phyloP scores from a whole-genome alignment of 2,113 vertebrate species.

The Brachyhypopomus occidentalis region DNA sequence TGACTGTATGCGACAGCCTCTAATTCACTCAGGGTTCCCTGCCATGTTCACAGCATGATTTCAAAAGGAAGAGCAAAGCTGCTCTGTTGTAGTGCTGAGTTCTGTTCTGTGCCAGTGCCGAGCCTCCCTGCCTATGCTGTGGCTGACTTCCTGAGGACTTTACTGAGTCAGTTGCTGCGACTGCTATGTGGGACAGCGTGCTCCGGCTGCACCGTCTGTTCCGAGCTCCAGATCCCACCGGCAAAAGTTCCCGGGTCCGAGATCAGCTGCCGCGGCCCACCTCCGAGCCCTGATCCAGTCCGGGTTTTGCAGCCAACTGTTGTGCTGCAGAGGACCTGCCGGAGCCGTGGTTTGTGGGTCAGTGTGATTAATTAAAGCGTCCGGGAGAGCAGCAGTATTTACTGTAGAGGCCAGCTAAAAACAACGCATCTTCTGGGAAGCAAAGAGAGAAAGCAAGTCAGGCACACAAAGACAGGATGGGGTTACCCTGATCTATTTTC shows the following conservation, averaged over 20 bases:
- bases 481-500: slow-evolving; percentile 7
- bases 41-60: not conserved
- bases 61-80: not conserved
- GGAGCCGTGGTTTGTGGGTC: slow-evolving; percentile 15
- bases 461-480: not conserved
- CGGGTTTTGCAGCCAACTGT: not conserved
- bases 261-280: not conserved
- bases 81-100: not conserved
- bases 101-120: not conserved
- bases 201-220: slow-evolving; percentile 4
- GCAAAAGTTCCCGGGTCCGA: not conserved
- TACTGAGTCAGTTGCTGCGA: slow-evolving; percentile 5
- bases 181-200: slow-evolving; percentile 23
- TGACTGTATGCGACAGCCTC: not conserved
- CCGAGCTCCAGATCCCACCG: slow-evolving; percentile 5
- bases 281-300: not conserved
- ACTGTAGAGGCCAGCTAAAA: slow-evolving; percentile 7
- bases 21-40: not conserved
- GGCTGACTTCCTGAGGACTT: not conserved
- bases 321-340: not conserved
- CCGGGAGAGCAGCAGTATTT: slow-evolving; percentile 12
- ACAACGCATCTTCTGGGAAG: not conserved
- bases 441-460: not conserved
- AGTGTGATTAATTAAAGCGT: slow-evolving; percentile 17
- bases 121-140: not conserved